Evolutionary conservation across 2,113 vertebrate genomes (phyloP).

Genomic region (Colaptes auratus): DNA sequence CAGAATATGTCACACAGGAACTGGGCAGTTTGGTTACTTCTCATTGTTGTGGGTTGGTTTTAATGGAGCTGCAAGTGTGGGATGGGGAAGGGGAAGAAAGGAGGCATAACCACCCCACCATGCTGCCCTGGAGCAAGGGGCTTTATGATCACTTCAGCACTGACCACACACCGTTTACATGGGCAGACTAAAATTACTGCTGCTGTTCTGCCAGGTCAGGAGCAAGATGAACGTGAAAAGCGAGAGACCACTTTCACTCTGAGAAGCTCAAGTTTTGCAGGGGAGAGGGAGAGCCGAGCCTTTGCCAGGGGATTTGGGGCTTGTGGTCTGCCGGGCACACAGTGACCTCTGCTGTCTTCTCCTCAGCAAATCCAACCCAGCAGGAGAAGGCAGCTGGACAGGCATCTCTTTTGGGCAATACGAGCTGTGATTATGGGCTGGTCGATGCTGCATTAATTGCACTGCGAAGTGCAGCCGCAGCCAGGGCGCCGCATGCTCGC

Average conservation of each 20-base stretch:
- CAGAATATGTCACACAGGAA: accelerated
- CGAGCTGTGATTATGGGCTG: not conserved
- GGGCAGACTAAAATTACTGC: not conserved
- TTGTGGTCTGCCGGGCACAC: not conserved
- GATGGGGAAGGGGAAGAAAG: not conserved
- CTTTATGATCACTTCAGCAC: not conserved
- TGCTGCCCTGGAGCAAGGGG: accelerated
- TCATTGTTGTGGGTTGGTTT: not conserved
- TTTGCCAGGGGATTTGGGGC: not conserved
- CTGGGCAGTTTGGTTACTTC: not conserved
- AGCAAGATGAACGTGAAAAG: accelerated
- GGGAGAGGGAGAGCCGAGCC: not conserved
- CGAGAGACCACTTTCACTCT: not conserved
- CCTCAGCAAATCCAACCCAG: not conserved
- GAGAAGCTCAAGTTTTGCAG: not conserved
- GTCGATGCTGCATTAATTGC: not conserved
- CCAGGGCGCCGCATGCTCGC: not conserved
- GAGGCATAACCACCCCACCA: accelerated
- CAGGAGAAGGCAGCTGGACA: not conserved
- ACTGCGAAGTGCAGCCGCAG: not conserved
- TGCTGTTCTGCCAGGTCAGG: not conserved
- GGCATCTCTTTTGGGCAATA: not conserved
- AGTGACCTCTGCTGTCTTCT: constrained; percentile 64
- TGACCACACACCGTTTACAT: accelerated
- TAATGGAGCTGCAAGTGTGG: not conserved